A percentile compares a stretch with the other conserved stretches of the same genome.
phyloP scores from a whole-genome alignment of 2,888 invertebrate species.

The Cylloceria caligata region DNA sequence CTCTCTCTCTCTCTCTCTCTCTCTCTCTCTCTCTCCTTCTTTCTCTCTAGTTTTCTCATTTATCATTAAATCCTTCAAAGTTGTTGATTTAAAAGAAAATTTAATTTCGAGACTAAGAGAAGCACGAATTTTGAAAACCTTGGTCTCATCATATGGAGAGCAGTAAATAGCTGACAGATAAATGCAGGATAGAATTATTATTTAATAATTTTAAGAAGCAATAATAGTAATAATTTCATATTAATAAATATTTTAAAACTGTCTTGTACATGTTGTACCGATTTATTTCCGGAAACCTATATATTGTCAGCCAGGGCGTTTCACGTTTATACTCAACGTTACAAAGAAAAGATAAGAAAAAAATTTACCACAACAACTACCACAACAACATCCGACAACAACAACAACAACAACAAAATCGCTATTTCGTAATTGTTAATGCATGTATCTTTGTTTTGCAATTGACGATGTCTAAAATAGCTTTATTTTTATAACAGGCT shows the following conservation, averaged over 20 bases:
- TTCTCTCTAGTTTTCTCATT: too few relatives aligned
- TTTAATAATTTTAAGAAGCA: slow-evolving; percentile 83
- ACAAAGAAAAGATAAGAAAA: background rate
- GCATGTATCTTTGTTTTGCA: slow-evolving; percentile 68
- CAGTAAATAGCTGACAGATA: slow-evolving; percentile 76
- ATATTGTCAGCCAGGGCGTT: slow-evolving; percentile 30
- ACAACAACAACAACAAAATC: slow-evolving; percentile 38
- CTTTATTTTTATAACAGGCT: slow-evolving; percentile 66
- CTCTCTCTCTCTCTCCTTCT: too few relatives aligned
- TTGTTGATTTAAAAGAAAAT: slow-evolving; percentile 74
- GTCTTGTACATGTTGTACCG: slow-evolving; percentile 76
- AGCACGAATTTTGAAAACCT: slow-evolving; percentile 23
- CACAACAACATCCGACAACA: slow-evolving; percentile 32
- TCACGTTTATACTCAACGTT: slow-evolving; percentile 23
- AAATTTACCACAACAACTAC: slow-evolving; percentile 14
- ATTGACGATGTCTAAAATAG: slow-evolving; percentile 64
- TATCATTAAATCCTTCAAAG: slow-evolving; percentile 75
- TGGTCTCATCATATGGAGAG: slow-evolving; percentile 74
- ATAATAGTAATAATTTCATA: slow-evolving; percentile 83
- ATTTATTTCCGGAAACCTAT: slow-evolving; percentile 76
- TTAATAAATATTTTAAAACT: slow-evolving; percentile 83
- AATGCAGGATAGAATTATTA: slow-evolving; percentile 79
- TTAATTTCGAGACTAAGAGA: slow-evolving; percentile 67
- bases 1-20: too few relatives aligned
- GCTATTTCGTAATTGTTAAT: slow-evolving; percentile 64